Evolutionary conservation across 2,888 invertebrate species (phyloP).

Genomic region (Mesochorus sp.): DNA sequence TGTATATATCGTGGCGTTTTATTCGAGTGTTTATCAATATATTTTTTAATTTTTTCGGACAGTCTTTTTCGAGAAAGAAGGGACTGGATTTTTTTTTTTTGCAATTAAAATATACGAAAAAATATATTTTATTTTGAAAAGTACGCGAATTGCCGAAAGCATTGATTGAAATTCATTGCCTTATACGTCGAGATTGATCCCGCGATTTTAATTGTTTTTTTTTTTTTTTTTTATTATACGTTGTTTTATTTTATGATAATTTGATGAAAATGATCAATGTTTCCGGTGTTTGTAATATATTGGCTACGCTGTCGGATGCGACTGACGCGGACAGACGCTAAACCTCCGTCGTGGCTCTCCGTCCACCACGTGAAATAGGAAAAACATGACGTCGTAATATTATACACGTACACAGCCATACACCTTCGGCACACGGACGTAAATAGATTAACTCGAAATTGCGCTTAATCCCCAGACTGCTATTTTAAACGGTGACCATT

Average conservation of each 20-base stretch:
- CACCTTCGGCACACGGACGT: slow-evolving; percentile 54
- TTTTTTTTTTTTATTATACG: not conserved
- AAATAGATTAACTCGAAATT: slow-evolving; percentile 64
- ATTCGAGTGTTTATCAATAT: slow-evolving; percentile 10
- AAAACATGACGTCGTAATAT: slow-evolving; percentile 44
- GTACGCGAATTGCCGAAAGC: no score
- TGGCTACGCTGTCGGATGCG: slow-evolving; percentile 11
- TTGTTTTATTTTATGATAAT: not conserved
- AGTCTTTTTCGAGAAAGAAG: not conserved
- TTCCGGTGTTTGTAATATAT: slow-evolving; percentile 12
- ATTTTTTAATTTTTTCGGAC: not conserved
- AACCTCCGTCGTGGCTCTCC: slow-evolving; percentile 31
- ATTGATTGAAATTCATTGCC: no score
- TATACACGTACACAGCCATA: slow-evolving; percentile 15
- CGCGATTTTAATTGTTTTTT: no score
- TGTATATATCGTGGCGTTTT: not conserved
- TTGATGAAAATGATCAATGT: not conserved
- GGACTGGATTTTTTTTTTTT: not conserved
- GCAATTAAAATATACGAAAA: no score
- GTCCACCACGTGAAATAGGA: slow-evolving; percentile 42
- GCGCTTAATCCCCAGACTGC: slow-evolving; percentile 65
- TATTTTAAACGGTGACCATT: slow-evolving; percentile 77
- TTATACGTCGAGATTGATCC: no score
- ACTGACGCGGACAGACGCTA: slow-evolving; percentile 30
- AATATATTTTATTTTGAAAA: not conserved